Evolutionary conservation across 2,113 vertebrate species (phyloP).

Genomic region (Podarcis cretensis): DNA sequence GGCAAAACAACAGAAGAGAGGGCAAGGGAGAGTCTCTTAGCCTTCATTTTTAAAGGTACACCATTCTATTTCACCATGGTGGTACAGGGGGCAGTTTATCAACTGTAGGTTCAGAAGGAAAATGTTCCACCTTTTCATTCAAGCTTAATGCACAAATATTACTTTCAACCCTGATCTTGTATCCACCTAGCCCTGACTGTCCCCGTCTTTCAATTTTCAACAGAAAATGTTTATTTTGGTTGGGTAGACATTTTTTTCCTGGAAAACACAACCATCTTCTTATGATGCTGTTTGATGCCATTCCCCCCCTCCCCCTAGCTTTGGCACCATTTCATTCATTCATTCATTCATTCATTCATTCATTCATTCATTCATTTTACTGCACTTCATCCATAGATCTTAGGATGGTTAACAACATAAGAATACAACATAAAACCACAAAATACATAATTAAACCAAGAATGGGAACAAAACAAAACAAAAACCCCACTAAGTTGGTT

Average conservation of each 20-base stretch:
- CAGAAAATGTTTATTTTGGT: neutral
- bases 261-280: neutral
- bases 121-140: no score
- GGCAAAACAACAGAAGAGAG: slow-evolving; percentile 12
- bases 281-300: neutral
- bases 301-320: neutral
- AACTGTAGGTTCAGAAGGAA: neutral
- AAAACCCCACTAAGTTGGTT: neutral
- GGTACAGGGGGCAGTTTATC: neutral
- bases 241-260: neutral
- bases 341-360: neutral
- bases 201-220: neutral
- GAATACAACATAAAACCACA: no score
- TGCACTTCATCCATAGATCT: no score
- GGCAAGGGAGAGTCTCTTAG: neutral
- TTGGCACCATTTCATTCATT: neutral
- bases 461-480: no score
- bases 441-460: no score
- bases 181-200: neutral
- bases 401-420: no score
- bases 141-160: neutral
- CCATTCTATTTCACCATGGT: neutral
- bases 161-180: neutral
- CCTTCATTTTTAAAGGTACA: neutral
- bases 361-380: no score